Conservation (phyloP, 2,888 invertebrate species). For the Lithophane socia region DNA sequence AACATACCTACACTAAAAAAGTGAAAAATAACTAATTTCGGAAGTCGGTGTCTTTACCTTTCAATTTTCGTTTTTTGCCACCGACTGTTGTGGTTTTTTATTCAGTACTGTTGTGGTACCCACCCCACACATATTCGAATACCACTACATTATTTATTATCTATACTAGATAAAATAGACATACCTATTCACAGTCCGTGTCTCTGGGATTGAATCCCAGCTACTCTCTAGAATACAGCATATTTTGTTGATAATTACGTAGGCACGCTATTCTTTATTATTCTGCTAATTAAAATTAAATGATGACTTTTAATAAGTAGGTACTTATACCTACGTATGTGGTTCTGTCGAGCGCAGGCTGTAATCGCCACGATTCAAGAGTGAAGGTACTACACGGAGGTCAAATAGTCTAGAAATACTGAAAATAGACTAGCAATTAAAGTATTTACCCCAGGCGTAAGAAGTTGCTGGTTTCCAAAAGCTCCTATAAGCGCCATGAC, state of each 20-base stretch:
- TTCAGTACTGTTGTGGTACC: too few species aligned
- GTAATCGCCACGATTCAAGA: background rate
- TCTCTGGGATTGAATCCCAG: background rate
- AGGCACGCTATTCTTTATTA: too few species aligned
- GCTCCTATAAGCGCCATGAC: conserved; percentile 95
- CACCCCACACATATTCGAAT: too few species aligned
- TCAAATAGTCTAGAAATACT: background rate
- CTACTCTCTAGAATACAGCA: background rate
- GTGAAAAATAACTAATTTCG: too few species aligned
- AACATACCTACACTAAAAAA: too few species aligned
- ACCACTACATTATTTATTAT: too few species aligned
- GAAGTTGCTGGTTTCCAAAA: conserved; percentile 93
- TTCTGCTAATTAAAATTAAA: too few species aligned
- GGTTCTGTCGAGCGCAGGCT: background rate
- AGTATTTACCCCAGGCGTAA: conserved; percentile 92
- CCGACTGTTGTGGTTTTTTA: too few species aligned
- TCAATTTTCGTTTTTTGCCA: too few species aligned
- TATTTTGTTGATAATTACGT: background rate
- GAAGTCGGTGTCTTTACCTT: too few species aligned
- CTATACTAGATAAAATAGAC: too few species aligned
- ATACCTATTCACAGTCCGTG: background rate
- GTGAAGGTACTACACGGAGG: background rate
- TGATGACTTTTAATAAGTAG: background rate
- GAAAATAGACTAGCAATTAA: background rate
- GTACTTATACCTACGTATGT: background rate